phyloP scores from a whole-genome alignment of 1,140 invertebrate species.

The Agrilus planipennis region DNA sequence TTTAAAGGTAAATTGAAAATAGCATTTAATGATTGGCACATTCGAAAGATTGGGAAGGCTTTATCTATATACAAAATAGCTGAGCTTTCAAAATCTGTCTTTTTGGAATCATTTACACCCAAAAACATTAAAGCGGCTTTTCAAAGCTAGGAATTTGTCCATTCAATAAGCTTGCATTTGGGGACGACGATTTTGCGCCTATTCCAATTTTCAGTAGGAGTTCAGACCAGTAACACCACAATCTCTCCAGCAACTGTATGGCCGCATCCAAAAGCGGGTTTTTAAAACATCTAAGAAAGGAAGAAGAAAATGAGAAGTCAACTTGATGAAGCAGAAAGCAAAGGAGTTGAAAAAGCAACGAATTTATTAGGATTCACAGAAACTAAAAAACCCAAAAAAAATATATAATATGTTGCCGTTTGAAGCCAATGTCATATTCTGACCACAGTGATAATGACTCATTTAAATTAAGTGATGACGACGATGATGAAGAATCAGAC shows the following conservation, averaged over 20 bases:
- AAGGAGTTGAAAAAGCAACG: neutral
- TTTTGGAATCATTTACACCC: too few species aligned
- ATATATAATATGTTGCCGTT: neutral
- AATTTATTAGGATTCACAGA: conserved; percentile 4
- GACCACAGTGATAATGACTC: neutral
- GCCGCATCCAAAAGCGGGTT: neutral
- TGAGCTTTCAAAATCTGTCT: too few species aligned
- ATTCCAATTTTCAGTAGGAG: conserved; percentile 2
- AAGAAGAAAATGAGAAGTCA: neutral
- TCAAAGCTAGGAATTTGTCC: neutral
- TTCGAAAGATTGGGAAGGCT: too few species aligned
- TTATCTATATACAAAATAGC: too few species aligned
- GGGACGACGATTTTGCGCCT: conserved; percentile 1
- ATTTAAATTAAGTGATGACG: conserved; percentile 2
- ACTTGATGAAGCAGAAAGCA: neutral
- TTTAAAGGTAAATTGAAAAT: too few species aligned
- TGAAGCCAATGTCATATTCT: conserved; percentile 1
- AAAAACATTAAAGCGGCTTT: too few species aligned
- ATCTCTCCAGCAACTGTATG: neutral
- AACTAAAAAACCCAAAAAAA: conserved; percentile 3
- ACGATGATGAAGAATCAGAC: conserved; percentile 4
- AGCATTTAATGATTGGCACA: too few species aligned
- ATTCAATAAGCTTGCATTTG: neutral
- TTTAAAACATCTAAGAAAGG: neutral
- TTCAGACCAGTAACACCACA: conserved; percentile 1